phyloP scores from a whole-genome alignment of 2,888 invertebrate genomes.

The Julus scanicus region DNA sequence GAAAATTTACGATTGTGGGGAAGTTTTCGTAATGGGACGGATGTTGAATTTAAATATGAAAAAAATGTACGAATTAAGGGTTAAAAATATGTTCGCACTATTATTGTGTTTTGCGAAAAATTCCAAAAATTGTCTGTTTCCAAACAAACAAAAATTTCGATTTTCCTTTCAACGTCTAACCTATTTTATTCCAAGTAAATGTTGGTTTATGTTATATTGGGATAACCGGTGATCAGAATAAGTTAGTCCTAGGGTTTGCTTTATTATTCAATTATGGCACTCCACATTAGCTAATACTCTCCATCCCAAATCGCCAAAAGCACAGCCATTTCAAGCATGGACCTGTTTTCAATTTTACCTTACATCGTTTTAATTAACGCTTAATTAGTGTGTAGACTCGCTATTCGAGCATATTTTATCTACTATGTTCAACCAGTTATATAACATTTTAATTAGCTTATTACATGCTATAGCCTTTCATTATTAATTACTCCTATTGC shows the following conservation, averaged over 20 bases:
- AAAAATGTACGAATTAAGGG: too few species aligned
- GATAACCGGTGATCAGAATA: neutral
- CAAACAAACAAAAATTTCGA: neutral
- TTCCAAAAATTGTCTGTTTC: neutral
- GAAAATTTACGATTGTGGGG: too few species aligned
- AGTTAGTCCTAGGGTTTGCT: constrained; percentile 4
- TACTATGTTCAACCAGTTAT: constrained; percentile 47
- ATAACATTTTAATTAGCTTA: constrained; percentile 47
- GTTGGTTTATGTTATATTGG: neutral
- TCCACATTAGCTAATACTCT: neutral
- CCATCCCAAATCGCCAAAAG: constrained; percentile 30
- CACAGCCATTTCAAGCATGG: constrained; percentile 47
- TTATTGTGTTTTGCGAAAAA: too few species aligned
- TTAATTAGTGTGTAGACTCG: constrained; percentile 45
- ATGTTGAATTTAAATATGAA: too few species aligned
- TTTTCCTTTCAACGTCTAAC: neutral
- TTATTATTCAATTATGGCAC: constrained; percentile 36
- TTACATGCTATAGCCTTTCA: constrained; percentile 45
- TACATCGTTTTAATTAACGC: constrained; percentile 44
- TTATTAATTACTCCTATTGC: constrained; percentile 47
- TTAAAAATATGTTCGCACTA: too few species aligned
- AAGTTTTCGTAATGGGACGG: too few species aligned
- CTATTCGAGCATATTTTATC: constrained; percentile 47
- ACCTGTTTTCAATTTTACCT: constrained; percentile 47
- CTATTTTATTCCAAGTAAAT: neutral